These are phyloP conservation scores for Iphiclides podalirius DNA, from an alignment of 2,888 invertebrate species.

Conservation along the genomic window DNA sequence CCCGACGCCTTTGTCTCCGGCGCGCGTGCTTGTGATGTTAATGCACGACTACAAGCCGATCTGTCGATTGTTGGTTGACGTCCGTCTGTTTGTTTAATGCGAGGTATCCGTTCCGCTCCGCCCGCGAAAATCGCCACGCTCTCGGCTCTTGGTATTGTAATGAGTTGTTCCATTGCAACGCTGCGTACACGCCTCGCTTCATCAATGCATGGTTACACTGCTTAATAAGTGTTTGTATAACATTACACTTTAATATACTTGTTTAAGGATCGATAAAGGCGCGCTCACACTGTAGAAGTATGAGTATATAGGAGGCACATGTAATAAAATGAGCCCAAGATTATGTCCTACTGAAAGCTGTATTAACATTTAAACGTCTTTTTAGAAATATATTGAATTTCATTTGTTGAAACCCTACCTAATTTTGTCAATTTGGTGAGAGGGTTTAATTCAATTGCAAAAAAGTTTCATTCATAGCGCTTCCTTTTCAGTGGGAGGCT, in stretches of 20 bases:
- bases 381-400: background rate
- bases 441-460: too few species aligned
- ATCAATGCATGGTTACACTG: background rate
- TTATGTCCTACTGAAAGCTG: too few species aligned
- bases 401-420: too few species aligned
- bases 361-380: too few species aligned
- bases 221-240: background rate
- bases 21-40: conserved; percentile 35
- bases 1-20: conserved; percentile 32
- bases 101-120: background rate
- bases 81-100: conserved; percentile 28
- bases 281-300: background rate
- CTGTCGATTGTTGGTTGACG: conserved; percentile 27
- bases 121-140: background rate
- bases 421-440: too few species aligned
- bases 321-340: too few species aligned
- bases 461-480: too few species aligned
- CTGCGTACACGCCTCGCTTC: background rate
- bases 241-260: background rate
- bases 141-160: conserved; percentile 10
- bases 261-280: background rate
- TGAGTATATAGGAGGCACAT: too few species aligned
- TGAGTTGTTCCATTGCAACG: background rate
- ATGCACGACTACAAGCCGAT: too few species aligned
- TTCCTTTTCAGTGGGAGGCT: too few species aligned